These are phyloP conservation scores for Micrasema longulum DNA, from an alignment of 1,140 invertebrate species.

Conservation along the genomic window DNA sequence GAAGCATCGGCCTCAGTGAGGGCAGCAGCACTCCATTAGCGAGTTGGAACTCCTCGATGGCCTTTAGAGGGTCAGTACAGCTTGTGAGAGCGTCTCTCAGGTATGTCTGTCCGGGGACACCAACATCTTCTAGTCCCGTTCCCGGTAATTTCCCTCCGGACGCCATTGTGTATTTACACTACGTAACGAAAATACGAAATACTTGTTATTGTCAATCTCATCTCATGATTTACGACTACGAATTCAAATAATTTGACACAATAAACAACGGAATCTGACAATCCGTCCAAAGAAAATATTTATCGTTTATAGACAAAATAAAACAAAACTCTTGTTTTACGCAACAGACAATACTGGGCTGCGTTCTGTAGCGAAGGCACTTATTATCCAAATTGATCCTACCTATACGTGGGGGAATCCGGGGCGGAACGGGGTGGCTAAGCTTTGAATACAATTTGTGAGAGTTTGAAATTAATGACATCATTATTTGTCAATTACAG, in stretches of 20 bases:
- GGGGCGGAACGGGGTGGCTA: neutral
- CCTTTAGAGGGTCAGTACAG: conserved; percentile 95
- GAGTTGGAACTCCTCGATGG: conserved; percentile 97
- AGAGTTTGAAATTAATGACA: neutral
- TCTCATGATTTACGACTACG: no score
- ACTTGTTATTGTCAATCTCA: no score
- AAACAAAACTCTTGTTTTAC: no score
- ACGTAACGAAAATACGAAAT: no score
- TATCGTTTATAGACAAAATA: no score
- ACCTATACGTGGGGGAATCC: neutral
- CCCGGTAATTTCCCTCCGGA: conserved; percentile 64
- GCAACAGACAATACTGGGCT: no score
- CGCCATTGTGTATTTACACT: conserved; percentile 59
- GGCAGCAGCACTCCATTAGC: conserved; percentile 95
- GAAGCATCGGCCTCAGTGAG: conserved; percentile 92
- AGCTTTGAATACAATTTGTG: neutral
- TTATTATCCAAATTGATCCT: no score
- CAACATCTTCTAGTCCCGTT: conserved; percentile 85
- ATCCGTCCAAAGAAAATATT: no score
- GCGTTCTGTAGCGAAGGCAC: no score
- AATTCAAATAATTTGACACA: neutral
- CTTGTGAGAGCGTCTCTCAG: conserved; percentile 93
- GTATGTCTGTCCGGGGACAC: conserved; percentile 90
- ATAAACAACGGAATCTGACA: conserved; percentile 18
- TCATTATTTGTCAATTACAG: neutral